phyloP scores from a whole-genome alignment of 2,797 vertebrate species.

The Gallinago solitaria region DNA sequence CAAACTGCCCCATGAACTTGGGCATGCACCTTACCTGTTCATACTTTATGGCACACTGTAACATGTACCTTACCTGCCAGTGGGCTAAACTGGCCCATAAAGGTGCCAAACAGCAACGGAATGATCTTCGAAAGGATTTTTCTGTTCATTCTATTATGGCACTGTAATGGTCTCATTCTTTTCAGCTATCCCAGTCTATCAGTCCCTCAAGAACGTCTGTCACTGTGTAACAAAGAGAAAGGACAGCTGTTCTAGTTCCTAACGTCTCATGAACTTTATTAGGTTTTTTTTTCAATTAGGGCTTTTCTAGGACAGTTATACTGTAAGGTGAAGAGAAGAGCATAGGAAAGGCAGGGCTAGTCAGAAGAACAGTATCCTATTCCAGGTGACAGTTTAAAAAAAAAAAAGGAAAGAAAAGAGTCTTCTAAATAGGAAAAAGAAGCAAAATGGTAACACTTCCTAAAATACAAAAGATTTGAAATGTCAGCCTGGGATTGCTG shows the following conservation, averaged over 20 bases:
- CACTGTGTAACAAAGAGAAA: neutral
- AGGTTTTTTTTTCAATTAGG: neutral
- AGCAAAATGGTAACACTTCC: neutral
- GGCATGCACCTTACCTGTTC: neutral
- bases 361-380: neutral
- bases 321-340: neutral
- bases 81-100: neutral
- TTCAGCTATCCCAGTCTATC: neutral
- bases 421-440: neutral
- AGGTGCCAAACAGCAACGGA: neutral
- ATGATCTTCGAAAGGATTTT: neutral
- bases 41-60: neutral
- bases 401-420: no score
- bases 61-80: neutral
- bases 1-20: neutral
- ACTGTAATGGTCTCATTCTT: neutral
- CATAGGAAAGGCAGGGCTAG: neutral
- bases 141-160: neutral
- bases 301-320: neutral
- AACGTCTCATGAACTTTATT: neutral
- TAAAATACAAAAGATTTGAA: neutral
- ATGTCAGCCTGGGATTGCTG: neutral
- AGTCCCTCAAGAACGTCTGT: neutral
- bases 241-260: neutral
- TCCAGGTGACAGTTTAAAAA: neutral